Base-by-base conservation (phyloP, 2,888 invertebrate species). In the Leptopilina syphax region DNA sequence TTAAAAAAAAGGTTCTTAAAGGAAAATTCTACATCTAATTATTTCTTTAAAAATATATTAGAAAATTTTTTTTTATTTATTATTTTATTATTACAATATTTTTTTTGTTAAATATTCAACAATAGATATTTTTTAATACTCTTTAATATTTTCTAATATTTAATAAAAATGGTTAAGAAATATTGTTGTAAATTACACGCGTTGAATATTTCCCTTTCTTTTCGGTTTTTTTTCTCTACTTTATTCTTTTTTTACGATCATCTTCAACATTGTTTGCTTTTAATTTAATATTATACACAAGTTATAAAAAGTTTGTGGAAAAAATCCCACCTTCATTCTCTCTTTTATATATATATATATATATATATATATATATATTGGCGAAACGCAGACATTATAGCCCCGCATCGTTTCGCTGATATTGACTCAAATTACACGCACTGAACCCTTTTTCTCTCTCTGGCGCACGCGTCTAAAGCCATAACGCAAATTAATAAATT, bases 231-330 rank as follows among this genome's bases (percentile, higher is more conserved):
- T 50, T 50, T 12, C 10, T 50, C 2, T 0, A 10, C 50, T 50
- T 50, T 12, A 50, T 50, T 50, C 12, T 44, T 50, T 27, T 34
- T 50, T 50, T 50, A 50, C 50, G 50, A 34, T 13, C 27, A 34
- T 12, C 13, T 54, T 7, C 12, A 34, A 34, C 54, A 70, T 54
- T 27, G 54, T 70, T 70, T 54, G 54, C n/a, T 27, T 70, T 54
- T 54, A 70, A 70, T 70, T 70, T 54, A 54, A 70, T 70, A 70
- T 70, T 54, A 54, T 54, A 50, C 54, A 70, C 70, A 73, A 7
- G 34, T 27, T 8, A 27, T 27, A 54, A 73, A 47, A 27, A 54
- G 24, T 13, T 57, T 73, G 34, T 73, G 34, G 34, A 27, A 34
- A 27, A 70, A 57, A 70, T 18, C 0, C 13, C 54, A 13, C 50